Evolutionary conservation across 1,140 invertebrate species (phyloP).

Genomic region (Ceratoteleas bidentatus): DNA sequence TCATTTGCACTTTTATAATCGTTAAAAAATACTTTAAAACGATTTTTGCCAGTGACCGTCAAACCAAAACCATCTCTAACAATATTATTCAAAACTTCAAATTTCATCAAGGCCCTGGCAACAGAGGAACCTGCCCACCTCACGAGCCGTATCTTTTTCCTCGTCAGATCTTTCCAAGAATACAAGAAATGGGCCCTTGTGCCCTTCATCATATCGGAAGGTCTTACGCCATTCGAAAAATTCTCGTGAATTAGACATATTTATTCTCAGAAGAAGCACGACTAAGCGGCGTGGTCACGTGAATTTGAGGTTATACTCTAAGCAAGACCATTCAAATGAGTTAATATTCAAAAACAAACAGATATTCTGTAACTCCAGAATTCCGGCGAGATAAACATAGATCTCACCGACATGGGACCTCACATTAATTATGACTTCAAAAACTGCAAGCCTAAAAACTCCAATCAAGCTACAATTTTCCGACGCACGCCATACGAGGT

Average conservation of each 20-base stretch:
- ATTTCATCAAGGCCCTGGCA: neutral
- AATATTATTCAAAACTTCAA: neutral
- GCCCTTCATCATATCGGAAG: neutral
- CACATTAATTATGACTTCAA: too few relatives aligned
- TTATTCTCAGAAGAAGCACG: neutral
- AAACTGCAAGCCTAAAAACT: too few relatives aligned
- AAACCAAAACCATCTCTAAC: neutral
- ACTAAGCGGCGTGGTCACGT: too few relatives aligned
- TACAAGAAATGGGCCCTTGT: neutral
- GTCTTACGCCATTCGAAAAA: neutral
- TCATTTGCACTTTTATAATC: slow-evolving; percentile 2
- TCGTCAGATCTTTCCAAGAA: neutral
- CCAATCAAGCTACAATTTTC: too few relatives aligned
- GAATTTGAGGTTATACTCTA: too few relatives aligned
- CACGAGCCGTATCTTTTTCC: neutral
- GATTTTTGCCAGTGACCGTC: neutral
- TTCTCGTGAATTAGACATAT: neutral
- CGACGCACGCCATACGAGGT: neutral
- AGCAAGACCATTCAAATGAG: too few relatives aligned
- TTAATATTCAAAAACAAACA: too few relatives aligned
- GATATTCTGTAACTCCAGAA: too few relatives aligned
- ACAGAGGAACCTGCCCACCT: neutral
- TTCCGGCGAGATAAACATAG: too few relatives aligned
- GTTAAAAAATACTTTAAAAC: slow-evolving; percentile 23
- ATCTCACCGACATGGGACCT: too few relatives aligned